Conservation (phyloP, 2,113 vertebrate genomes). For the Scytalopus superciliaris region DNA sequence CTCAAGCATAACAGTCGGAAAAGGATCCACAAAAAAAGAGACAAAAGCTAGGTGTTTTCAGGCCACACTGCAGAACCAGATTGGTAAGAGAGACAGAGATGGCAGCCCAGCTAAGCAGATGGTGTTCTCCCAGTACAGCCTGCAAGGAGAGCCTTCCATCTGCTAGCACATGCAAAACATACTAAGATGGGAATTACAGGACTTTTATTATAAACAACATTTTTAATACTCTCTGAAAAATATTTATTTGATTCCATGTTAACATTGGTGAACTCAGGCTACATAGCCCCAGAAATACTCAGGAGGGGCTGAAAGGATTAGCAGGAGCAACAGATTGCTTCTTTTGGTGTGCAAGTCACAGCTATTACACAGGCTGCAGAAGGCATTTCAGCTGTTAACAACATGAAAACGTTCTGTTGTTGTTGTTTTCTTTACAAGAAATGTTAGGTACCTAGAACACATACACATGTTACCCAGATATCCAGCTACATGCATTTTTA, state of each 20-base stretch:
- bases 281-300: neutral
- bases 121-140: neutral
- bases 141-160: neutral
- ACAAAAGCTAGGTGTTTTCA: neutral
- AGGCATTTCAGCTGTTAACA: neutral
- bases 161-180: neutral
- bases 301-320: neutral
- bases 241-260: constrained; percentile 27
- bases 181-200: neutral
- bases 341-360: neutral
- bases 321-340: neutral
- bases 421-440: neutral
- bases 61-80: neutral
- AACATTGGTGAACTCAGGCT: neutral
- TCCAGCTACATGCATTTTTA: fast-evolving
- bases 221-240: constrained; percentile 32
- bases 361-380: neutral
- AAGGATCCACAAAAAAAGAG: neutral
- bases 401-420: neutral
- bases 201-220: neutral
- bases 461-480: neutral
- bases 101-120: constrained; percentile 31
- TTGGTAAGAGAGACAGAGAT: neutral
- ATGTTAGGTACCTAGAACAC: neutral
- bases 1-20: neutral